These are phyloP conservation scores for Coleophora deauratella DNA, from an alignment of 2,888 invertebrate species.

Conservation along the genomic window DNA sequence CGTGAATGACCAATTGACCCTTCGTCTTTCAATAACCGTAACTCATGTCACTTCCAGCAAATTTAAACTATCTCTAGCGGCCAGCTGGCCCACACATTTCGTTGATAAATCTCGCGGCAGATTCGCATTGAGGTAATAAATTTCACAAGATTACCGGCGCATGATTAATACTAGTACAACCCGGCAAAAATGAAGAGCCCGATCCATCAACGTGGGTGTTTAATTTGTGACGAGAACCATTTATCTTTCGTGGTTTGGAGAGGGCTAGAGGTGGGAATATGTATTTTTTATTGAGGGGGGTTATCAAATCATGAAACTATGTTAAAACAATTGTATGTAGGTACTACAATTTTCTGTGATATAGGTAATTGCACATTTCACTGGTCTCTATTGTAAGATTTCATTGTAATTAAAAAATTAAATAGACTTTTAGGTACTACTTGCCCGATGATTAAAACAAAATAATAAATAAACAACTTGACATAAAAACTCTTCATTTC, in stretches of 20 bases:
- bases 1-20: too few species aligned
- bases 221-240: slow-evolving; percentile 60
- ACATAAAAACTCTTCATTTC: too few species aligned
- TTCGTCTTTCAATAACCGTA: background rate
- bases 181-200: slow-evolving; percentile 66
- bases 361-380: too few species aligned
- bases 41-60: background rate
- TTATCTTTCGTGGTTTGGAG: slow-evolving; percentile 59
- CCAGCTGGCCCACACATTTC: slow-evolving; percentile 55
- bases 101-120: slow-evolving; percentile 67
- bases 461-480: too few species aligned
- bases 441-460: too few species aligned
- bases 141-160: slow-evolving; percentile 65
- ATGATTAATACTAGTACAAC: slow-evolving; percentile 59
- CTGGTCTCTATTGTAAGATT: too few species aligned
- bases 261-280: slow-evolving; percentile 8
- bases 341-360: too few species aligned
- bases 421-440: too few species aligned
- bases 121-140: slow-evolving; percentile 72
- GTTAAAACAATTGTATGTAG: too few species aligned
- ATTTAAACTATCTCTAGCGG: background rate
- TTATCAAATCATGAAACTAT: too few species aligned
- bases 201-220: slow-evolving; percentile 71
- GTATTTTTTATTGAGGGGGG: too few species aligned
- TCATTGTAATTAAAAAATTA: too few species aligned